Evolutionary conservation across 2,797 vertebrate species (phyloP).

Genomic region (Nannoperca obscura): DNA sequence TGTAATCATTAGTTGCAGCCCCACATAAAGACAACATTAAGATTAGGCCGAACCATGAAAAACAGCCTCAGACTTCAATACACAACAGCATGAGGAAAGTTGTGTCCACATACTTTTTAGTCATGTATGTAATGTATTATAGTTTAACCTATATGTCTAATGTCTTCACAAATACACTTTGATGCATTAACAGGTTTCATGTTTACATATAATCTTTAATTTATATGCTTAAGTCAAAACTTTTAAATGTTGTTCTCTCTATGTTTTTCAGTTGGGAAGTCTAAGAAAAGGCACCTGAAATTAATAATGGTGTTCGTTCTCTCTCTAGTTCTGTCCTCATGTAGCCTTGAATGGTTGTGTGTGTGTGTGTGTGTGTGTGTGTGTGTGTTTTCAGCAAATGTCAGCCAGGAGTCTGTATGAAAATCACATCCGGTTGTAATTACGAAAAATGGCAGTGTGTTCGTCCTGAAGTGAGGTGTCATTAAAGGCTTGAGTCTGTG

Average conservation of each 20-base stretch:
- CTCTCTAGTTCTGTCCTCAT: constrained; percentile 29
- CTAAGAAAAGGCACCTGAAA: constrained; percentile 3
- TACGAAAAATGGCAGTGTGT: constrained; percentile 74
- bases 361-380: constrained; percentile 16
- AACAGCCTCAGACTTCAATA: not conserved
- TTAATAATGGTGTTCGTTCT: constrained; percentile 29
- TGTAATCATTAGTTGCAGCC: not conserved
- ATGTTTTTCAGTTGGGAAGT: constrained; percentile 11
- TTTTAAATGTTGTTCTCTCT: not conserved
- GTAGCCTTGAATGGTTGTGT: constrained; percentile 39
- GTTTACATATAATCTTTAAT: not conserved
- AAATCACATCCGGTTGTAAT: constrained; percentile 74
- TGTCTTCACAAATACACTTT: not conserved
- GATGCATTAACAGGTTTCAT: not conserved
- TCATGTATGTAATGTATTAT: not conserved
- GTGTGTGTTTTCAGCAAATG: constrained; percentile 70
- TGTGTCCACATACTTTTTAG: not conserved
- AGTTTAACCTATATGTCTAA: not conserved
- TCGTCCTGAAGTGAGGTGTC: constrained; percentile 65
- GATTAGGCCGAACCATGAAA: not conserved
- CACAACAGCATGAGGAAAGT: not conserved
- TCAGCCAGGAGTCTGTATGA: constrained; percentile 73
- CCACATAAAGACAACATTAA: not conserved
- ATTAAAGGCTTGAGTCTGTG: constrained; percentile 61
- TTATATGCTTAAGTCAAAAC: not conserved